A percentile compares a stretch with the other conserved stretches of the same genome.
phyloP scores from a whole-genome alignment of 2,797 vertebrate genomes.

The Apogon talboti region DNA sequence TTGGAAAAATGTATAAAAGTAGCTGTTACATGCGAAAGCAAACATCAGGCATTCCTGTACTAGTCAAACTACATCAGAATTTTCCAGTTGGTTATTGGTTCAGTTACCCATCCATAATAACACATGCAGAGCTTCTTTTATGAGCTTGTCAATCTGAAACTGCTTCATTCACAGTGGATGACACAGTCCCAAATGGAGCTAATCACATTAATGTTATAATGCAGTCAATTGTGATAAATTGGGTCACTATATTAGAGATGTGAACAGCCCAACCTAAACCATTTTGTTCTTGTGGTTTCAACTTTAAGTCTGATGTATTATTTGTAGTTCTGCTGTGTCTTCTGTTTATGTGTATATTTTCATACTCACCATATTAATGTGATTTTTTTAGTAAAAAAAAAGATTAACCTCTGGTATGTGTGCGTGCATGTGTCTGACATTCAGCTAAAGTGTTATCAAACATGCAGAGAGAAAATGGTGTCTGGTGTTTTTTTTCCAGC shows the following conservation, averaged over 20 bases:
- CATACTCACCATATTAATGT: background rate
- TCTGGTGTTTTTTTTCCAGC: slow-evolving; percentile 10
- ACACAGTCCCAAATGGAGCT: background rate
- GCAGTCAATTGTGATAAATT: background rate
- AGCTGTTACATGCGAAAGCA: too few species aligned
- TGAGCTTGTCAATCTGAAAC: background rate
- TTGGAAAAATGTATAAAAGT: too few species aligned
- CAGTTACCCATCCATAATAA: too few species aligned
- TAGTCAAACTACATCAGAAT: too few species aligned
- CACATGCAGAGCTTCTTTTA: too few species aligned
- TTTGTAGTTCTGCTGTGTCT: too few species aligned
- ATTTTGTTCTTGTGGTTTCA: background rate
- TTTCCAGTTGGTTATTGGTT: too few species aligned
- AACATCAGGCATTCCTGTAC: too few species aligned
- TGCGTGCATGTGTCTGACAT: background rate
- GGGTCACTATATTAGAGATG: slow-evolving; percentile 4
- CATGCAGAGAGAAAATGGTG: slow-evolving; percentile 1
- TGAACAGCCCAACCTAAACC: background rate
- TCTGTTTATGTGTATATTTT: background rate
- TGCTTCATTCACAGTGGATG: background rate
- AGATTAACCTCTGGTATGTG: background rate
- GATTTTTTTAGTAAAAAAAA: background rate
- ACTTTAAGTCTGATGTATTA: too few species aligned
- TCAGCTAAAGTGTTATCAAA: background rate
- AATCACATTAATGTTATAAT: slow-evolving; percentile 9